Conservation (phyloP, 2,113 vertebrate genomes). For the Crotalus horridus region DNA sequence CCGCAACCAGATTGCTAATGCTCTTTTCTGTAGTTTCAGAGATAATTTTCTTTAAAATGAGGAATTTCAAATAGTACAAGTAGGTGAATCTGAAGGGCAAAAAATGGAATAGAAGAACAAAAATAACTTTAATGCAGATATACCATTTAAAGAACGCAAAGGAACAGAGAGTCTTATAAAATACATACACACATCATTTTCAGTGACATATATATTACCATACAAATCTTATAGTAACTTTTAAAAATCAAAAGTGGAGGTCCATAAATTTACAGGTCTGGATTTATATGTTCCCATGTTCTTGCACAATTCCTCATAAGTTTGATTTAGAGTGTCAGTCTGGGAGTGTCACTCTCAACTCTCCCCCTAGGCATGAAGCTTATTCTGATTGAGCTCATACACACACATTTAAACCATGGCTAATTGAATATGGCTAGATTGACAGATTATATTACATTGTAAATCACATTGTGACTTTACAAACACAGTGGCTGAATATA, state of each 20-base stretch:
- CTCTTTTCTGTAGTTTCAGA: constrained; percentile 1
- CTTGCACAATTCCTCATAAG: not conserved
- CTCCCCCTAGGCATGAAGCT: not conserved
- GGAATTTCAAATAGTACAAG: not conserved
- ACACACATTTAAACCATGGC: not conserved
- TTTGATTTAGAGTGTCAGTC: not conserved
- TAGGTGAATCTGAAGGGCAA: constrained; percentile 7
- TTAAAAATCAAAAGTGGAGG: not conserved
- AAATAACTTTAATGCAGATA: not conserved
- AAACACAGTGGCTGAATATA: not conserved
- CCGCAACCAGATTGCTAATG: not conserved
- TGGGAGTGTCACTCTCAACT: not conserved
- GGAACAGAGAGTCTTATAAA: not conserved
- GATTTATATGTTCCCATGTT: not conserved
- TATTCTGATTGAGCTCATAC: not conserved
- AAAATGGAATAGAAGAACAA: not conserved
- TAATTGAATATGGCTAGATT: not conserved
- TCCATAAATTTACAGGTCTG: not conserved
- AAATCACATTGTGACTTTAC: not conserved
- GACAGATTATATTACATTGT: not conserved
- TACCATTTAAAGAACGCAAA: not conserved
- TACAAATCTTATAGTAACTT: not conserved
- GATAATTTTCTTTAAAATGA: not conserved
- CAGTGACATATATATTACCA: not conserved
- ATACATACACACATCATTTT: not conserved